Conservation (phyloP, 2,797 vertebrate species). For the Falco cherrug region DNA sequence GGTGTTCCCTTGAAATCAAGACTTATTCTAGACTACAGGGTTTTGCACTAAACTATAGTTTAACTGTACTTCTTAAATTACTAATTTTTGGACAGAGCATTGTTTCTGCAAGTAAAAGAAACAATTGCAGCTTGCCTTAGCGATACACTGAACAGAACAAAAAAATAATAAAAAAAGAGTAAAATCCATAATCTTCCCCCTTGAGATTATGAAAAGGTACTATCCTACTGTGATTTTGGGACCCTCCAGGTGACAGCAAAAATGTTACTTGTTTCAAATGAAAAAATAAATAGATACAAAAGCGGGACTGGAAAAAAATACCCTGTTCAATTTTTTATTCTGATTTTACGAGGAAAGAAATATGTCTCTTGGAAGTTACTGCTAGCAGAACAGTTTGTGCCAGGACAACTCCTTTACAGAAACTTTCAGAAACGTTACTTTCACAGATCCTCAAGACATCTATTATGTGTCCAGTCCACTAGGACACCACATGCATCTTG, state of each 20-base stretch:
- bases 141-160: neutral
- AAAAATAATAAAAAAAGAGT: neutral
- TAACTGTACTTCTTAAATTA: neutral
- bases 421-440: neutral
- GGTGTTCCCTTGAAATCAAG: neutral
- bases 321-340: neutral
- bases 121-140: neutral
- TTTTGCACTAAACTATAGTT: neutral
- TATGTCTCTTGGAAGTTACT: neutral
- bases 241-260: neutral
- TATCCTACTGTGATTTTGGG: neutral
- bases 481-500: neutral
- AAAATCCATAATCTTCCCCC: neutral
- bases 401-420: neutral
- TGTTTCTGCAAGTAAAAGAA: neutral
- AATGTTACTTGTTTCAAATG: neutral
- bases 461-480: neutral
- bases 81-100: neutral
- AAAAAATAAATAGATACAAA: neutral
- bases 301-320: neutral
- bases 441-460: neutral
- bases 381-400: neutral
- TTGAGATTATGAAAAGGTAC: neutral
- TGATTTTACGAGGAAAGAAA: neutral
- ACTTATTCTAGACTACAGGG: neutral